Evolutionary conservation across 2,888 invertebrate species (phyloP).

Genomic region (Lepidonotus clava): DNA sequence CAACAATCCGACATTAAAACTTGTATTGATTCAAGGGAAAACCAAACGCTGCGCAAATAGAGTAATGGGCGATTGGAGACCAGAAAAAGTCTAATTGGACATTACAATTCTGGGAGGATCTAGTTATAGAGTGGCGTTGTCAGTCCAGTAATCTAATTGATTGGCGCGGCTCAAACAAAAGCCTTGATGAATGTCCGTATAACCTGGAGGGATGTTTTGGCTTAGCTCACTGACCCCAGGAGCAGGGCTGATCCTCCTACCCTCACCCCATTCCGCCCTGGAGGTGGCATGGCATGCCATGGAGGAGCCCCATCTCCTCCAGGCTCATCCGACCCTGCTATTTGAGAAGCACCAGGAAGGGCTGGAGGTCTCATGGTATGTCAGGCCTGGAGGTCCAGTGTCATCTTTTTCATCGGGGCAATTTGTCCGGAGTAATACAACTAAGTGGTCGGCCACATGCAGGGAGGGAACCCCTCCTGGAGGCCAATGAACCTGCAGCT

Average conservation of each 20-base stretch:
- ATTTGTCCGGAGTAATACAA: constrained; percentile 24
- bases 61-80: background rate
- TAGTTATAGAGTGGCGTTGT: background rate
- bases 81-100: constrained; percentile 22
- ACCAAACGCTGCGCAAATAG: constrained; percentile 16
- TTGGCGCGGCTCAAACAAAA: background rate
- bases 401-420: constrained; percentile 31
- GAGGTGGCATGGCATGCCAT: background rate
- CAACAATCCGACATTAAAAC: constrained; percentile 25
- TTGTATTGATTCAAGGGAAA: constrained; percentile 12
- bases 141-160: constrained; percentile 8
- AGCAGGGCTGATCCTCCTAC: background rate
- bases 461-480: background rate
- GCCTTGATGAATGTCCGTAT: background rate
- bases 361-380: background rate
- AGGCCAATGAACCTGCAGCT: too few species aligned
- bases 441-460: constrained; percentile 17
- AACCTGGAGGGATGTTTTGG: background rate
- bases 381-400: constrained; percentile 15
- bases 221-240: background rate
- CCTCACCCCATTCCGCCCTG: too few species aligned
- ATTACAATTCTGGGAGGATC: background rate
- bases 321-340: background rate
- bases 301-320: background rate
- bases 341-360: background rate